Evolutionary conservation across 2,888 invertebrate species (phyloP).

Genomic region (Lasioglossum malachurum): DNA sequence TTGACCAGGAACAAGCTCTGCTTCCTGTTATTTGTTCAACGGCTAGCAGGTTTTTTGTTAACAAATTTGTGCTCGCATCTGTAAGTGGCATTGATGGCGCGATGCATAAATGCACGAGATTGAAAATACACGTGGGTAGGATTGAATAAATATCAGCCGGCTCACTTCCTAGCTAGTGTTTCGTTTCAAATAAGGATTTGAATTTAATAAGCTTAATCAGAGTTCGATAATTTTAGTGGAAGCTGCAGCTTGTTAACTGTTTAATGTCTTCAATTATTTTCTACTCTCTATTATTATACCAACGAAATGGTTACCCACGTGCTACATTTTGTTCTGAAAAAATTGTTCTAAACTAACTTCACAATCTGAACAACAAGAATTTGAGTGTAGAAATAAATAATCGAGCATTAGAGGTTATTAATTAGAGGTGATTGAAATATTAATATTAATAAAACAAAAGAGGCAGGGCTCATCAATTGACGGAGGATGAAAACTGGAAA

Average conservation of each 20-base stretch:
- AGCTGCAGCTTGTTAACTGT: not conserved
- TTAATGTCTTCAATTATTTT: not conserved
- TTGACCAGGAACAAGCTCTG: not conserved
- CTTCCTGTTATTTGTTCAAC: conserved; percentile 2
- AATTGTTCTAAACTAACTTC: not conserved
- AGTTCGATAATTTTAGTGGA: not conserved
- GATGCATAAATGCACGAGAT: conserved; percentile 22
- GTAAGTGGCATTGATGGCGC: not conserved
- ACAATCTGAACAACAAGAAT: not conserved
- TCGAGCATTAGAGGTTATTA: not conserved
- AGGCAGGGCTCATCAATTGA: not conserved
- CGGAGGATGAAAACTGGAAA: no score
- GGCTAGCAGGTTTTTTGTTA: not conserved
- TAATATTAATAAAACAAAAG: not conserved
- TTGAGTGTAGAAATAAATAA: not conserved
- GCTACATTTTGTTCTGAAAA: not conserved
- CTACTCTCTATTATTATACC: not conserved
- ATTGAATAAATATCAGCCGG: conserved; percentile 42
- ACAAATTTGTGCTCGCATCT: not conserved
- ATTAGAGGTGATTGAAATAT: not conserved
- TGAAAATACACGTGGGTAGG: conserved; percentile 21
- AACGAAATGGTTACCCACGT: not conserved
- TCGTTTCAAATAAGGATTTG: not conserved
- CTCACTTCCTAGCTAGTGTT: not conserved
- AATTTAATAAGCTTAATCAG: not conserved